Conservation (phyloP, 2,113 vertebrate species). For the Aegotheles bennettii region DNA sequence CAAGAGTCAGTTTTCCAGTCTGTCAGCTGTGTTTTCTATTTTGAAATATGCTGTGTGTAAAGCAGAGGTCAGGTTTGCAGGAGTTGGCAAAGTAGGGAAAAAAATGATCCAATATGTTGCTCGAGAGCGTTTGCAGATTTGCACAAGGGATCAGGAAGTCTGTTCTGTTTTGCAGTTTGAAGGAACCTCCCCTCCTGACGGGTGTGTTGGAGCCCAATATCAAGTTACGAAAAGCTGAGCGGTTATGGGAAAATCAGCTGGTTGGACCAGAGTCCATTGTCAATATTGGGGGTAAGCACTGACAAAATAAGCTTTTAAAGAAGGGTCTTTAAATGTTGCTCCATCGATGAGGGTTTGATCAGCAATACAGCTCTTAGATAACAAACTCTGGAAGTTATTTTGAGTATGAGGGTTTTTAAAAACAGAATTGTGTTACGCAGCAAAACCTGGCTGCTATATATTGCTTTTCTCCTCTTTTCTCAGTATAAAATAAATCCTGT, state of each 20-base stretch:
- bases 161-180: slow-evolving; percentile 76
- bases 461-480: neutral
- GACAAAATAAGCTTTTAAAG: neutral
- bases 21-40: neutral
- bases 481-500: neutral
- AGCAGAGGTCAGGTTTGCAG: neutral
- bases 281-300: slow-evolving; percentile 85
- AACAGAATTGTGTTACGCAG: neutral
- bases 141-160: neutral
- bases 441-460: neutral
- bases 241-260: slow-evolving; percentile 87
- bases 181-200: slow-evolving; percentile 84
- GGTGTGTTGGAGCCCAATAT: slow-evolving; percentile 86
- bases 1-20: neutral
- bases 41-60: neutral
- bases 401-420: neutral
- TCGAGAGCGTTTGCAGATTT: neutral
- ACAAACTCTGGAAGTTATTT: neutral
- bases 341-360: neutral
- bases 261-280: slow-evolving; percentile 89
- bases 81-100: neutral
- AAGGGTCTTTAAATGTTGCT: neutral
- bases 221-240: slow-evolving; percentile 82
- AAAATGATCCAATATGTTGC: neutral
- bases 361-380: neutral